These are phyloP conservation scores for Globodera ellingtonae DNA, from an alignment of 1,140 invertebrate genomes.

Conservation along the genomic window DNA sequence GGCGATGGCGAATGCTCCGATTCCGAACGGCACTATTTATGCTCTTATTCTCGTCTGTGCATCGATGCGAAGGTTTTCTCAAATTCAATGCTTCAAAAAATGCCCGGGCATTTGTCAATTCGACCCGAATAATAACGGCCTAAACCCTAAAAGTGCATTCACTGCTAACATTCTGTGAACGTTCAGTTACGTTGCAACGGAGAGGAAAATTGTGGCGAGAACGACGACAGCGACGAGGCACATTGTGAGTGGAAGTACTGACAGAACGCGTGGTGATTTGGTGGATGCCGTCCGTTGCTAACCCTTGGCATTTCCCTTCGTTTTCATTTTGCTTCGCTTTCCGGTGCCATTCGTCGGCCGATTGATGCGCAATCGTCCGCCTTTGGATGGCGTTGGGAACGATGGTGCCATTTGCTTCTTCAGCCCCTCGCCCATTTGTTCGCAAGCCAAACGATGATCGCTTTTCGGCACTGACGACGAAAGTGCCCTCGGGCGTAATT, in stretches of 20 bases:
- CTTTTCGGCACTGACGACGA: too few species aligned
- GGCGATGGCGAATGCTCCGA: conserved; percentile 51
- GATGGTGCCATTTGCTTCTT: neutral
- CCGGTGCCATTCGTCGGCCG: neutral
- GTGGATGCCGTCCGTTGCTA: neutral
- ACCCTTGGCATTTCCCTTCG: neutral
- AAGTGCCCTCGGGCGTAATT: too few species aligned
- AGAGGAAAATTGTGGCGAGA: conserved; percentile 60
- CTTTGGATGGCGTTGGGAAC: neutral
- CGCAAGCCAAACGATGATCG: too few species aligned
- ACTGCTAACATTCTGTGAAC: neutral
- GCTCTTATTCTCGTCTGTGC: conserved; percentile 64
- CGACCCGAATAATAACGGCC: too few species aligned
- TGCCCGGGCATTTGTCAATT: neutral
- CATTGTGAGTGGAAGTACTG: conserved; percentile 58
- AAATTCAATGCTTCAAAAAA: neutral
- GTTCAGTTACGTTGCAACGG: conserved; percentile 56
- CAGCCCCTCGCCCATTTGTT: neutral
- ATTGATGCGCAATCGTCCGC: neutral
- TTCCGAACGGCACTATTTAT: conserved; percentile 50
- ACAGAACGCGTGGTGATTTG: neutral
- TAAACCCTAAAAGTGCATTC: too few species aligned
- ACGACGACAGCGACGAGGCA: conserved; percentile 64
- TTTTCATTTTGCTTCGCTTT: conserved; percentile 7
- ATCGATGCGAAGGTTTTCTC: conserved; percentile 40